Evolutionary conservation across 2,797 vertebrate species (phyloP).

Genomic region (Scomberomorus guttatus): DNA sequence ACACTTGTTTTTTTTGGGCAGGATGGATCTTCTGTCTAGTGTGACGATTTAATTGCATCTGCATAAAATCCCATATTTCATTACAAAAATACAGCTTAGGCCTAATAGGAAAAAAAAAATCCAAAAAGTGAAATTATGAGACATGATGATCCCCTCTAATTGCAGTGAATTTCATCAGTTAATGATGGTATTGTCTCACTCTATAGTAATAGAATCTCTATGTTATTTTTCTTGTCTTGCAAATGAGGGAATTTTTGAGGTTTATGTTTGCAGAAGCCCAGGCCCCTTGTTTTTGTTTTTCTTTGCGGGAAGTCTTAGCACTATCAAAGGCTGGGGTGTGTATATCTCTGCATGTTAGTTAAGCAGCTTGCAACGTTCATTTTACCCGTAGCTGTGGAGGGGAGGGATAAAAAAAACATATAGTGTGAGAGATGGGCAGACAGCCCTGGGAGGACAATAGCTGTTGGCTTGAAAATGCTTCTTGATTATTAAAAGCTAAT

Average conservation of each 20-base stretch:
- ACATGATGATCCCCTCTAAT: slow-evolving; percentile 67
- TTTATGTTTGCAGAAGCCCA: slow-evolving; percentile 66
- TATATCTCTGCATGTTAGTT: slow-evolving; percentile 75
- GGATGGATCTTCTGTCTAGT: slow-evolving; percentile 18
- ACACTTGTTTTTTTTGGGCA: slow-evolving; percentile 23
- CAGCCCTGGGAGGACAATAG: slow-evolving; percentile 81
- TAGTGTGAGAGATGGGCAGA: slow-evolving; percentile 79
- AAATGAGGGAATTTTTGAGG: slow-evolving; percentile 62
- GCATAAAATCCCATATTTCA: slow-evolving; percentile 50
- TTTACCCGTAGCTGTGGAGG: slow-evolving; percentile 65
- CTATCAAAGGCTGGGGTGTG: slow-evolving; percentile 73
- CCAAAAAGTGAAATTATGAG: slow-evolving; percentile 48
- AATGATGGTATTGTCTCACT: slow-evolving; percentile 77
- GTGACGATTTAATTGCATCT: slow-evolving; percentile 54
- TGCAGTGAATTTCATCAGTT: slow-evolving; percentile 81
- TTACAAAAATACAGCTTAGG: slow-evolving; percentile 48
- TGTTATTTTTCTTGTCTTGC: slow-evolving; percentile 60
- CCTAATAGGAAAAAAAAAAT: slow-evolving; percentile 32
- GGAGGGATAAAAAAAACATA: slow-evolving; percentile 60
- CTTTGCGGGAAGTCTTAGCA: slow-evolving; percentile 56
- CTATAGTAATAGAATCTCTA: slow-evolving; percentile 51
- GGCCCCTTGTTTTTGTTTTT: slow-evolving; percentile 78
- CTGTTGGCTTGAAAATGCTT: slow-evolving; percentile 82
- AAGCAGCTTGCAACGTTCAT: slow-evolving; percentile 76
- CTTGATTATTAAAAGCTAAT: slow-evolving; percentile 86